Percentiles rank a stretch among this genome's conserved stretches.
Conservation (phyloP, 2,888 invertebrate species). For the Pristionchus exspectatus region DNA sequence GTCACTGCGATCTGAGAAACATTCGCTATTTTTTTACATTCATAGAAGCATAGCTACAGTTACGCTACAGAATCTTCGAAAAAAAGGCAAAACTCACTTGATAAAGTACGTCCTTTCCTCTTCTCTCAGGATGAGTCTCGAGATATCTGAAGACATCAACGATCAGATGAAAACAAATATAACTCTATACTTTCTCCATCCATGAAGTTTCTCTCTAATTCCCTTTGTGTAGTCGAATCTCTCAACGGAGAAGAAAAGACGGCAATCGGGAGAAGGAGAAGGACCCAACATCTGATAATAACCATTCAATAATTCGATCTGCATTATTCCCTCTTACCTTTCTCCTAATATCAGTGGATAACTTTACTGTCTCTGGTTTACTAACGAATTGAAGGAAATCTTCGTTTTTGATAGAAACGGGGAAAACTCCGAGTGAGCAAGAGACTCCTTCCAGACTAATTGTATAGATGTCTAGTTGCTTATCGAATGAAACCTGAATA, state of each 20-base stretch:
- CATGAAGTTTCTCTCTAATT: slow-evolving; percentile 76
- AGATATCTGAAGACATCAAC: slow-evolving; percentile 67
- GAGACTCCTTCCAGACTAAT: slow-evolving; percentile 51
- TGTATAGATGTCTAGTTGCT: slow-evolving; percentile 55
- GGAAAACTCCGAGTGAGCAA: slow-evolving; percentile 68
- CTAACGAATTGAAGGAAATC: slow-evolving; percentile 77
- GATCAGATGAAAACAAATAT: no score
- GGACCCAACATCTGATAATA: slow-evolving; percentile 71
- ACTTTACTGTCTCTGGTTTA: slow-evolving; percentile 68
- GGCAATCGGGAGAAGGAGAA: slow-evolving; percentile 67
- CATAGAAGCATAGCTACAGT: background rate
- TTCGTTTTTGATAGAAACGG: slow-evolving; percentile 79
- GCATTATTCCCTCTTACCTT: slow-evolving; percentile 54
- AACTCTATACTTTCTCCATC: slow-evolving; percentile 63
- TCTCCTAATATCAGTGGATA: slow-evolving; percentile 71
- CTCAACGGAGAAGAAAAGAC: slow-evolving; percentile 78
- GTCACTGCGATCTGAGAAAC: slow-evolving; percentile 75
- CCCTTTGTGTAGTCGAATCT: slow-evolving; percentile 79
- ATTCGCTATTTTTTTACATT: background rate
- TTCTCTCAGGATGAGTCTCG: slow-evolving; percentile 76
- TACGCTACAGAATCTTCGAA: background rate
- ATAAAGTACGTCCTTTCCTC: slow-evolving; percentile 77
- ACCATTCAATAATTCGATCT: background rate
- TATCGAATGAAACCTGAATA: slow-evolving; percentile 45
- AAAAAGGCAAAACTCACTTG: slow-evolving; percentile 65